Evolutionary conservation across 2,113 vertebrate species (phyloP), one percentile per base, ranked within the genome.

Genomic region (Amazona guildingii): DNA sequence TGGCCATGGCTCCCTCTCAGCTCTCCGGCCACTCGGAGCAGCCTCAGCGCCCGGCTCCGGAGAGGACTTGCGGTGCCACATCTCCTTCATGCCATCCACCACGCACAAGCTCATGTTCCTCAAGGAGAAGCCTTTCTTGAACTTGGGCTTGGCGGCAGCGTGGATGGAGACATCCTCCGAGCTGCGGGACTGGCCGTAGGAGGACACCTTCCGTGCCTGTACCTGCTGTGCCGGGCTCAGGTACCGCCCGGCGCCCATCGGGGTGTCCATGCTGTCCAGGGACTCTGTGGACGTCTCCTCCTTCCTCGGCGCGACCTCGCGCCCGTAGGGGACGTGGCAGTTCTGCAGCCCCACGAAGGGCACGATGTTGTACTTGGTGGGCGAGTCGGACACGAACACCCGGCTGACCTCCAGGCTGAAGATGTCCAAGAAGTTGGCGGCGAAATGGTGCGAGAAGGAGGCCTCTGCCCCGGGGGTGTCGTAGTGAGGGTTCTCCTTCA

Each of bases 91-190:
- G 1, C 99, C 99, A 0, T 99, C 99, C 96, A 99, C 99, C 95
- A 99, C 99, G 4, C 99, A 99, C 89, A 99, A 97, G 86, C 99
- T 99, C 99, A 99, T 99, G 97, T 99, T 99, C 95, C 99, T 98
- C 96, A 99, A 95, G 6, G 99, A 99, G 92, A 99, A 99, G 85
- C 99, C 99, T 87, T 99, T 99, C 95, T 99, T 99, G 94, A 99
- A 99, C 64, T 99, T 98, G 35, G 99, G 97, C 95, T 99, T 99
- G 69, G 98, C 79, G 35, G 98, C 97, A 2, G 97, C 94, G 0
- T 96, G 97, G 52, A 98, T 97, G 0, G 99, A 99, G 88, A 99
- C 99, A 1, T 99, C 99, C 98, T 99, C 99, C 0, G 99, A 99
- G 97, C 99, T 99, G 64, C 99, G 98, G 8, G 99, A 99, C 96